These are phyloP conservation scores for Leuctra nigra DNA, from an alignment of 2,888 invertebrate species.

Conservation along the genomic window DNA sequence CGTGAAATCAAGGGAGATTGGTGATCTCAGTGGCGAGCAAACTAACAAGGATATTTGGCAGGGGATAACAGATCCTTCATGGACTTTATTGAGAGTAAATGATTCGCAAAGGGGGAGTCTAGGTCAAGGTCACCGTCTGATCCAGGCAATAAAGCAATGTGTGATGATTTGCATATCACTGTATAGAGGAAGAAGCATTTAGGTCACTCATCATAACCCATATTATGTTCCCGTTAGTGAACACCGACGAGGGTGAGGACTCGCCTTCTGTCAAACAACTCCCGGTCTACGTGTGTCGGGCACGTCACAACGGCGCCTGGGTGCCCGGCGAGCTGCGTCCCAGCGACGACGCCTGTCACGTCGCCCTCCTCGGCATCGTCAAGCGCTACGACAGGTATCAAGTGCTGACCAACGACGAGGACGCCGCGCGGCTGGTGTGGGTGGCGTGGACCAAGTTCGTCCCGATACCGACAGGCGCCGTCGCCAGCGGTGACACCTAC, in stretches of 20 bases:
- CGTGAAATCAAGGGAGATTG: no score
- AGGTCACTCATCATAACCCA: no score
- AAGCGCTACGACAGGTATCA: constrained; percentile 34
- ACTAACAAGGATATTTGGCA: no score
- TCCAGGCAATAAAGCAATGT: no score
- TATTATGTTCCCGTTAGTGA: no score
- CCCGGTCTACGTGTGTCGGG: constrained; percentile 65
- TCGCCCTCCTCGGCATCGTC: constrained; percentile 32
- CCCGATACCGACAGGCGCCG: constrained; percentile 59
- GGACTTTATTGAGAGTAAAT: no score
- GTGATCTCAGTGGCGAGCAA: no score
- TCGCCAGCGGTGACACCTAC: constrained; percentile 44
- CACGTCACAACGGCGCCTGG: constrained; percentile 63
- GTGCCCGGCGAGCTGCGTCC: constrained; percentile 62
- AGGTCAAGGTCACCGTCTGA: no score
- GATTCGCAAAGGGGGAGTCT: no score
- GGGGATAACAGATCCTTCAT: no score
- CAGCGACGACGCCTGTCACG: constrained; percentile 37
- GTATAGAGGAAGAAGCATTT: no score
- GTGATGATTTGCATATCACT: no score
- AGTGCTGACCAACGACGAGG: constrained; percentile 69
- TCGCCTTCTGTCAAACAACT: constrained; percentile 36
- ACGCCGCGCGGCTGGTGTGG: constrained; percentile 71
- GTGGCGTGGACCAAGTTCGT: constrained; percentile 61
- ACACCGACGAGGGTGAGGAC: constrained; percentile 31